A percentile compares a stretch with the other conserved stretches of the same genome.
Conservation (phyloP, 2,797 vertebrate genomes). For the Neopelma chrysocephalum region DNA sequence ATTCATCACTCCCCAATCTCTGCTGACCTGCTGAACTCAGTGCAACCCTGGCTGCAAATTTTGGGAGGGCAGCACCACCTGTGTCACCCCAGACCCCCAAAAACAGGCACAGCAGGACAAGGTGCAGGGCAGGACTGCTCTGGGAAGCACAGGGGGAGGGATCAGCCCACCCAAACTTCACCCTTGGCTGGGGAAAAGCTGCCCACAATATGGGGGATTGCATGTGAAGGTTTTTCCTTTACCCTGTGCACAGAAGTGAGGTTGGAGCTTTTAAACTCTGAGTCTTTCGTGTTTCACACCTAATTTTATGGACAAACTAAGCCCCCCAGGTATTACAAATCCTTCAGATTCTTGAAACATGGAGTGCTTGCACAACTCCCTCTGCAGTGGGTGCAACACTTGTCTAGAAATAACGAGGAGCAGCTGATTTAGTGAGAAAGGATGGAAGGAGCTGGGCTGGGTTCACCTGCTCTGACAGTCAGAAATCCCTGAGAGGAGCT, state of each 20-base stretch:
- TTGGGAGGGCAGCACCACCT: background rate
- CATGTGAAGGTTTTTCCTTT: background rate
- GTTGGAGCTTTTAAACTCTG: background rate
- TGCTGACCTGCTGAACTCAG: slow-evolving; percentile 6
- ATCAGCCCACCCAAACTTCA: background rate
- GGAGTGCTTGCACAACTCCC: background rate
- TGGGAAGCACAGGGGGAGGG: no score
- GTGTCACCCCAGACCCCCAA: background rate
- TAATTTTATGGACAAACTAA: background rate
- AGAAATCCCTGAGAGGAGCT: background rate
- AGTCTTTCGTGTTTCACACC: background rate
- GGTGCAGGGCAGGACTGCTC: background rate
- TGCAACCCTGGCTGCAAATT: background rate
- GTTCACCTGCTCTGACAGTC: background rate
- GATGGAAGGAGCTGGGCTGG: background rate
- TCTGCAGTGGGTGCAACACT: background rate
- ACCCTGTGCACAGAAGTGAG: background rate
- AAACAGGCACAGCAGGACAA: background rate
- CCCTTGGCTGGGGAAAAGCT: background rate
- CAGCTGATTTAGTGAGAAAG: background rate
- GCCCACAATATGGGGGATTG: background rate
- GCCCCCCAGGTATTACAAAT: background rate
- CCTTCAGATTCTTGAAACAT: background rate
- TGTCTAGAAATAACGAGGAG: background rate
- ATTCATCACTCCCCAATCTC: background rate